Evolutionary conservation across 2,113 vertebrate species (phyloP).

Genomic region (Regulus satrapa): DNA sequence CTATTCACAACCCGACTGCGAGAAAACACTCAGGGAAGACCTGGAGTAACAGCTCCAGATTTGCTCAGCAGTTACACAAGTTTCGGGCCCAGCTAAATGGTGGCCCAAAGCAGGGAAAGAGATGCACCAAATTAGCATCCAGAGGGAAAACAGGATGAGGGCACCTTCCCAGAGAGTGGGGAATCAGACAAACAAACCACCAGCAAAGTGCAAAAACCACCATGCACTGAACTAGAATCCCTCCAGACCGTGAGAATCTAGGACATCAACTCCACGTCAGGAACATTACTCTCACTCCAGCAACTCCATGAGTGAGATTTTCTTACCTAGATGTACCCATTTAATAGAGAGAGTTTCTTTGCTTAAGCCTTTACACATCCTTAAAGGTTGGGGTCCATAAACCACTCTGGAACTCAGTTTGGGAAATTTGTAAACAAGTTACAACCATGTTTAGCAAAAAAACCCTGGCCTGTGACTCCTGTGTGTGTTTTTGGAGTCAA

Average conservation of each 20-base stretch:
- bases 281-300: neutral
- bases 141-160: neutral
- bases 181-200: neutral
- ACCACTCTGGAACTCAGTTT: neutral
- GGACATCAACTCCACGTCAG: neutral
- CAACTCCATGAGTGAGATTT: neutral
- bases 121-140: neutral
- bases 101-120: neutral
- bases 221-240: neutral
- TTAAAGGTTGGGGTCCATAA: neutral
- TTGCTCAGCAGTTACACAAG: neutral
- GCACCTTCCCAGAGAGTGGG: neutral
- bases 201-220: neutral
- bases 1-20: neutral
- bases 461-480: neutral
- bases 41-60: neutral
- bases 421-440: neutral
- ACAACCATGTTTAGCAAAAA: neutral
- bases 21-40: neutral
- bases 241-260: neutral
- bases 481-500: neutral
- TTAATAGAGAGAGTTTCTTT: neutral
- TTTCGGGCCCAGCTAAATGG: neutral
- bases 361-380: neutral
- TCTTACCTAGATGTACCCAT: rapidly evolving